Evolutionary conservation across 2,113 vertebrate genomes (phyloP).

Genomic region (Labrus mixtus): DNA sequence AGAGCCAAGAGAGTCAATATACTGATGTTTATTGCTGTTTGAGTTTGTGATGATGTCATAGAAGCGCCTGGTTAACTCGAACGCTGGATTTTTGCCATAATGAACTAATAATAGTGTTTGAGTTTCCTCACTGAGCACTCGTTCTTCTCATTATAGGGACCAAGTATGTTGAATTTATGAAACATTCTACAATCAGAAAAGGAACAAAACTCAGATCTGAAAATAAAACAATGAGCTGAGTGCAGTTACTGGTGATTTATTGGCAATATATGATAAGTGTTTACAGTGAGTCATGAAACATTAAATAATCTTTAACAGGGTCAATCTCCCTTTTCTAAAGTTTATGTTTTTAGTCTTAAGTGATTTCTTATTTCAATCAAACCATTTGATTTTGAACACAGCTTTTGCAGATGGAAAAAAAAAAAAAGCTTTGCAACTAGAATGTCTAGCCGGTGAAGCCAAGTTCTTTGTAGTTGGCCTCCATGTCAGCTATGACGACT

Average conservation of each 20-base stretch:
- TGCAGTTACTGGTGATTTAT: neutral
- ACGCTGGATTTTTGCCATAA: conserved; percentile 41
- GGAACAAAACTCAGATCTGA: neutral
- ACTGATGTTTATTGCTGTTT: neutral
- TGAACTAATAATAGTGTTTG: conserved; percentile 62
- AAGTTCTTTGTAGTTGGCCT: conserved; percentile 77
- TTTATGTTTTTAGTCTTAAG: neutral
- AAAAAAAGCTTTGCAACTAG: neutral
- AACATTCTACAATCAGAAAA: no score
- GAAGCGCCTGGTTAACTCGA: conserved; percentile 44
- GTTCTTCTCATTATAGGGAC: no score
- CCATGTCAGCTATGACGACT: conserved; percentile 70
- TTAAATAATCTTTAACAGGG: no score
- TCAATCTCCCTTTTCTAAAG: neutral
- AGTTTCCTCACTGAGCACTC: neutral
- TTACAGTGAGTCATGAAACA: neutral
- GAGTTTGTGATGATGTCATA: conserved; percentile 29
- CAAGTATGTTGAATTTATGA: no score
- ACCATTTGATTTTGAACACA: neutral
- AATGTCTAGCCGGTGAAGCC: conserved; percentile 68
- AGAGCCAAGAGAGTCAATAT: no score
- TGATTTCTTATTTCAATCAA: neutral
- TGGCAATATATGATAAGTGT: neutral
- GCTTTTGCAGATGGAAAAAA: neutral
- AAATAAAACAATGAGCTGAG: neutral